A percentile compares a stretch with the other conserved stretches of the same genome.
Evolutionary conservation across 2,113 vertebrate genomes (phyloP).

Genomic region (crab-eating macaque (Macaca fascicularis)): T2T-MFA8v1.1 NC_088384.1:73584501-73585000

Average conservation of each 20-base stretch:
- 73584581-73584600: not conserved
- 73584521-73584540: not conserved
- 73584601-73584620: not conserved
- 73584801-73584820: not conserved
- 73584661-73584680: constrained; percentile 8
- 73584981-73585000: too few relatives aligned
- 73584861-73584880: too few relatives aligned
- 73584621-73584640: not conserved
- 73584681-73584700: not conserved
- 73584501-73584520: not conserved
- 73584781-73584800: not conserved
- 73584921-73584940: too few relatives aligned
- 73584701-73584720: too few relatives aligned
- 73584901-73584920: too few relatives aligned
- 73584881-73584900: too few relatives aligned
- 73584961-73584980: too few relatives aligned
- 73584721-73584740: not conserved
- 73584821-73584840: not conserved
- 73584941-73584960: too few relatives aligned
- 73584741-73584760: not conserved
- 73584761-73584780: not conserved
- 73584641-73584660: not conserved
- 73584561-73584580: not conserved
- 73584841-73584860: not conserved
- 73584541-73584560: not conserved